phyloP scores from a whole-genome alignment of 2,888 invertebrate genomes.

The Hydrotaea cyrtoneurina region DNA sequence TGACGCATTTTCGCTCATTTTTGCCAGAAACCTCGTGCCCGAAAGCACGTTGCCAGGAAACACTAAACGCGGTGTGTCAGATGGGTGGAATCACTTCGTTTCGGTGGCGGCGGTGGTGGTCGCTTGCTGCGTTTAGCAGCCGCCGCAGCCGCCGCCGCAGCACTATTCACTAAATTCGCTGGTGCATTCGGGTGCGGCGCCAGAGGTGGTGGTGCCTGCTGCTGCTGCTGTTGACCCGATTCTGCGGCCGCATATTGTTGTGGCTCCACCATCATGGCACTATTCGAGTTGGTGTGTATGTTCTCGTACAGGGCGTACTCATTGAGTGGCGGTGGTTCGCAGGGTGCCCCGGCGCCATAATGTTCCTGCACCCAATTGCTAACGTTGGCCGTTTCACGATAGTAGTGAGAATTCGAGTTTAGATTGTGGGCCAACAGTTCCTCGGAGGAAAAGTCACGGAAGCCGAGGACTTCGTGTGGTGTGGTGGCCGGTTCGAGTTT shows the following conservation, averaged over 20 bases:
- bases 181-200: slow-evolving; percentile 29
- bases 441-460: slow-evolving; percentile 88
- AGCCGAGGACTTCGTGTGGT: slow-evolving; percentile 94
- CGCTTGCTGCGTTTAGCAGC: slow-evolving; percentile 83
- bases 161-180: too few species aligned
- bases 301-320: slow-evolving; percentile 86
- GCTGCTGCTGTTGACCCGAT: background rate
- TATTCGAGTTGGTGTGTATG: slow-evolving; percentile 81
- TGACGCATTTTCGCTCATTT: background rate
- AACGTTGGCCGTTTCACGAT: slow-evolving; percentile 86
- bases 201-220: slow-evolving; percentile 65
- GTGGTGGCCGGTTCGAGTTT: slow-evolving; percentile 93
- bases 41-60: slow-evolving; percentile 63
- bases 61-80: slow-evolving; percentile 82
- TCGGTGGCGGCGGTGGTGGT: slow-evolving; percentile 95
- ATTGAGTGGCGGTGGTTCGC: slow-evolving; percentile 70
- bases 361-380: slow-evolving; percentile 95
- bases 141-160: background rate
- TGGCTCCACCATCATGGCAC: slow-evolving; percentile 7
- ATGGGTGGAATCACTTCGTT: slow-evolving; percentile 93
- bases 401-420: slow-evolving; percentile 78
- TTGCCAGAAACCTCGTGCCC: slow-evolving; percentile 54
- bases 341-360: slow-evolving; percentile 83
- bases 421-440: slow-evolving; percentile 78
- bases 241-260: slow-evolving; percentile 8